Evolutionary conservation across 2,797 vertebrate species (phyloP), one percentile per base, ranked within the genome.

Genomic region (Cyclopterus lumpus): DNA sequence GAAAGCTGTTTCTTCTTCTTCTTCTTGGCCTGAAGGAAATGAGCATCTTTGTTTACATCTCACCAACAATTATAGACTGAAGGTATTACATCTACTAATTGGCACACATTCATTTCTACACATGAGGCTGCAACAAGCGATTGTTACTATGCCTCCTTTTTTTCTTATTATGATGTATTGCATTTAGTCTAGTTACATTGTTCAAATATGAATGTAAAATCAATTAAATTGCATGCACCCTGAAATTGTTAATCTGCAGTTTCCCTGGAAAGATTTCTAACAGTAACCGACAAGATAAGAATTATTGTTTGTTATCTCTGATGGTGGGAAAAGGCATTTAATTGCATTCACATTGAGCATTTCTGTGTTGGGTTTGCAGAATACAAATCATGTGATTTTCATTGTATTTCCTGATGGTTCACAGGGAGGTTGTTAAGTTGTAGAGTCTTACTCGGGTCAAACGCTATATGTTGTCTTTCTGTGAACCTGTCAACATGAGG

Each of bases 21-120:
- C 53, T 44, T 14, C 15, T 61, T 66, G 75, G 55, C 70, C 48
- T 66, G 58, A 46, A 62, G 60, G 78, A 63, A 82, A 67, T 26
- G 46, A 83, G 42, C 82, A 80, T 84, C 80, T 86, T 81, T 88
- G 76, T 85, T 87, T 86, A 87, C 60, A 86, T 85, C 65, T 84
- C 76, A 85, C 79, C 54, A 30, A 80, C 83, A 77, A 48, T 65
- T 18, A 61, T 38, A 46, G 57, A 81, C 55, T 67, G 66, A 73
- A 83, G 76, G 71, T 77, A 67, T 71, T 40, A 74, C 84, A 78
- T 72, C 80, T 69, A 75, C 72, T 18, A 30, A 54, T 74, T 79
- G 74, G 76, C 55, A 38, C 42, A 16, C 24, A n/a, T 24, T 62
- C 6, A 32, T 70, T 38, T 63, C 40, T 68, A 40, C 58, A 63